Evolutionary conservation across 2,888 invertebrate species (phyloP).

Genomic region (Pollenia griseotomentosa): DNA sequence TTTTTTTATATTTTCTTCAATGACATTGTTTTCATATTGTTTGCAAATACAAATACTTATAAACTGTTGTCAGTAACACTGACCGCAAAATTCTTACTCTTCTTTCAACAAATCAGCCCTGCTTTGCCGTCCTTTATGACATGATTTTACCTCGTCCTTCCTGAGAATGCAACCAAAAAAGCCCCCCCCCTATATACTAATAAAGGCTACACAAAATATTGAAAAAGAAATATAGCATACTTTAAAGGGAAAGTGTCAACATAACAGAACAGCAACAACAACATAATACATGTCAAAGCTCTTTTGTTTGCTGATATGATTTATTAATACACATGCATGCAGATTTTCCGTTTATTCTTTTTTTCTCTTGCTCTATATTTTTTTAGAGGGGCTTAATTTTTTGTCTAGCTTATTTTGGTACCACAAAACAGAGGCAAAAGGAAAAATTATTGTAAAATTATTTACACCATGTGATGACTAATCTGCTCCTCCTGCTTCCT

Average conservation of each 20-base stretch:
- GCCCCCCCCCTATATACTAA: not conserved
- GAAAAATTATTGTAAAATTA: constrained; percentile 3
- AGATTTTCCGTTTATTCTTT: constrained; percentile 55
- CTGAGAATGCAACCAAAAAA: not conserved
- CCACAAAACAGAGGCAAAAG: constrained; percentile 12
- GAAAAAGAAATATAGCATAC: constrained; percentile 3
- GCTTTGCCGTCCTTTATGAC: not conserved
- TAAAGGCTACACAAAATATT: not conserved
- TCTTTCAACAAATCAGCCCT: constrained; percentile 19
- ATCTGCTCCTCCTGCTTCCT: constrained; percentile 41
- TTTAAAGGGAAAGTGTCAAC: constrained; percentile 66
- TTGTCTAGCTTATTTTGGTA: constrained; percentile 14
- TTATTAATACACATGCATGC: constrained; percentile 73
- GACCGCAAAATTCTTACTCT: constrained; percentile 57
- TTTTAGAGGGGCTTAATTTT: not conserved
- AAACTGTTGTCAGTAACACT: constrained; percentile 52
- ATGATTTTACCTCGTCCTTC: constrained; percentile 18
- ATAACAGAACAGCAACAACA: constrained; percentile 43
- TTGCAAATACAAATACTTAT: not conserved
- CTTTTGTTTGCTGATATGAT: constrained; percentile 73
- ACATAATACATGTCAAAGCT: constrained; percentile 69
- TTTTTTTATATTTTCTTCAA: too few relatives aligned
- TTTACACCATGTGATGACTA: constrained; percentile 27
- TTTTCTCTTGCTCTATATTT: not conserved
- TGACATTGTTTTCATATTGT: too few relatives aligned